phyloP scores from a whole-genome alignment of 2,113 vertebrate genomes.

The Toxotes chatareus region DNA sequence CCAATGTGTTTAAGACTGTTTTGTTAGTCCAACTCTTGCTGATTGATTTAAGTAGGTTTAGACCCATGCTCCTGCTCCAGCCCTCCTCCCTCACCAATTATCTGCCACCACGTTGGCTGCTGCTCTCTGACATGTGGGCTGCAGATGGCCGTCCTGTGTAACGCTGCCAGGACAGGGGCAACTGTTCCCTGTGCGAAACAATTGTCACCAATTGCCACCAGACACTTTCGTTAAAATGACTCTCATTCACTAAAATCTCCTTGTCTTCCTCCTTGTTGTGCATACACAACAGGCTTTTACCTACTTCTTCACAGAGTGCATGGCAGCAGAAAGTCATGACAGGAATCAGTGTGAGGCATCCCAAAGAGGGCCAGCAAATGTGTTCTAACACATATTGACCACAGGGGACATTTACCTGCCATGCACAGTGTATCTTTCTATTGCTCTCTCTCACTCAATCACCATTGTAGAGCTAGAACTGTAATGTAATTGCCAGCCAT shows the following conservation, averaged over 20 bases:
- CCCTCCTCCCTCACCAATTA: conserved; percentile 61
- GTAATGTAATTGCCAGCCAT: conserved; percentile 61
- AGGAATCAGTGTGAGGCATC: neutral
- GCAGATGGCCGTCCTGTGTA: conserved; percentile 67
- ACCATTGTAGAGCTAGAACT: conserved; percentile 28
- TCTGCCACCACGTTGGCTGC: conserved; percentile 65
- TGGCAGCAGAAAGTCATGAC: neutral
- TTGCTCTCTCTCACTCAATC: conserved; percentile 34
- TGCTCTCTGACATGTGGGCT: conserved; percentile 67
- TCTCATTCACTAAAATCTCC: conserved; percentile 40
- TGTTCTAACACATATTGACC: conserved; percentile 12
- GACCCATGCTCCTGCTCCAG: conserved; percentile 26
- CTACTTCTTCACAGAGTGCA: conserved; percentile 3
- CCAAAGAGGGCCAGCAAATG: neutral
- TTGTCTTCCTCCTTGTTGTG: conserved; percentile 10
- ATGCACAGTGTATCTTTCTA: conserved; percentile 23
- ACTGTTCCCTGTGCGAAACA: conserved; percentile 60
- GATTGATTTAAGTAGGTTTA: conserved; percentile 66
- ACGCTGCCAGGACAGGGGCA: conserved; percentile 63
- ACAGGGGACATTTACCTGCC: conserved; percentile 31
- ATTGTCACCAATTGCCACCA: conserved; percentile 63
- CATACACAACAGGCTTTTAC: conserved; percentile 25
- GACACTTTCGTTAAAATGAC: conserved; percentile 53
- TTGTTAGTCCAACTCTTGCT: conserved; percentile 51
- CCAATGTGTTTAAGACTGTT: conserved; percentile 27